Evolutionary conservation across 1,140 invertebrate species (phyloP).

Genomic region (Pygmarrhopalites habei): DNA sequence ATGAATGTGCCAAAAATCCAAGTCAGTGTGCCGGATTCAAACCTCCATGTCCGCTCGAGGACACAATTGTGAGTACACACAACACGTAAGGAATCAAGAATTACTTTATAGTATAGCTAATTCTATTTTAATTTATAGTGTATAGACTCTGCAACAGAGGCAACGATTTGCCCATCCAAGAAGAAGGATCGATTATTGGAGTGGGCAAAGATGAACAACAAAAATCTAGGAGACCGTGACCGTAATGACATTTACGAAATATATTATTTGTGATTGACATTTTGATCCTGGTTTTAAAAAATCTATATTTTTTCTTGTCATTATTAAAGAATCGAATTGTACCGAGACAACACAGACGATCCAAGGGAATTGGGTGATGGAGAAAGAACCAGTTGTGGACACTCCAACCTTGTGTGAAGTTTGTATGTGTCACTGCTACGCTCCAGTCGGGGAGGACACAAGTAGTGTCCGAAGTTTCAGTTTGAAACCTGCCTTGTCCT

Average conservation of each 20-base stretch:
- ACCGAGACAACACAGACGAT: neutral
- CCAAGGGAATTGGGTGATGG: neutral
- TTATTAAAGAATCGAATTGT: no score
- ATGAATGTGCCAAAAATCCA: slow-evolving; percentile 14
- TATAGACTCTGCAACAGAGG: slow-evolving; percentile 4
- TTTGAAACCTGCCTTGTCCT: slow-evolving; percentile 9
- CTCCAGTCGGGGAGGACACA: slow-evolving; percentile 6
- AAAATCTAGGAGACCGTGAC: neutral
- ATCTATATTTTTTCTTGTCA: neutral
- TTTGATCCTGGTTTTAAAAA: no score
- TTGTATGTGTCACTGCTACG: slow-evolving; percentile 20
- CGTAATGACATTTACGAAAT: no score
- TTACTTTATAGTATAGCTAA: neutral
- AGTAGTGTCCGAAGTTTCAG: slow-evolving; percentile 10
- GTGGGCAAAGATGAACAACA: slow-evolving; percentile 12
- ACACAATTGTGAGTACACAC: slow-evolving; percentile 5
- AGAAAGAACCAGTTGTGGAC: neutral
- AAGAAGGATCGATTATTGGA: slow-evolving; percentile 4
- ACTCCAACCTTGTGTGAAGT: slow-evolving; percentile 14
- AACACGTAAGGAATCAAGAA: neutral
- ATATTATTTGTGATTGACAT: no score
- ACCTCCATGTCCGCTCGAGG: slow-evolving; percentile 13
- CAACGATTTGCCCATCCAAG: slow-evolving; percentile 2
- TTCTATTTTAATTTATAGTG: slow-evolving; percentile 11
- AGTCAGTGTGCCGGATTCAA: slow-evolving; percentile 2